Percentiles rank a stretch among this genome's conserved stretches.
Conservation (phyloP, 2,797 vertebrate species). For the Sebastolobus alascanus region DNA sequence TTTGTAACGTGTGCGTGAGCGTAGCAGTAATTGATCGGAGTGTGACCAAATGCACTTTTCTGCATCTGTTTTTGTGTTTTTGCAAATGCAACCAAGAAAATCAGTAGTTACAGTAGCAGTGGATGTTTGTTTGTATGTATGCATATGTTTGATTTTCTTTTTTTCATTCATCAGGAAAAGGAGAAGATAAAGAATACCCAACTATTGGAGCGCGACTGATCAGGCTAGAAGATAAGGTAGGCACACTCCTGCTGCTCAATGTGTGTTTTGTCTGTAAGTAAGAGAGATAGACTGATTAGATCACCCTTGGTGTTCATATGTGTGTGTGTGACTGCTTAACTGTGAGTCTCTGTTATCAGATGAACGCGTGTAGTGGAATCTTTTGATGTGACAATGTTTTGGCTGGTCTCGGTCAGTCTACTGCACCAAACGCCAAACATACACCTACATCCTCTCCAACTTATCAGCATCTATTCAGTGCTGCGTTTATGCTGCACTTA, state of each 20-base stretch:
- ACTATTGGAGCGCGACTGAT: conserved; percentile 92
- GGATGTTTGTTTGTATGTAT: not conserved
- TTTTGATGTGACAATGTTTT: conserved; percentile 47
- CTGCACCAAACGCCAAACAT: conserved; percentile 11
- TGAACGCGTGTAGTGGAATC: conserved; percentile 39
- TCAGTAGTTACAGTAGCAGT: not conserved
- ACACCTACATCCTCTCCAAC: conserved; percentile 4
- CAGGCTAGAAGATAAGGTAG: conserved; percentile 92
- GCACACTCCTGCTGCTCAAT: conserved; percentile 37
- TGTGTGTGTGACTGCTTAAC: not conserved
- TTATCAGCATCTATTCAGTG: conserved; percentile 8
- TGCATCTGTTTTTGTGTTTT: not conserved
- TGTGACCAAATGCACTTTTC: conserved; percentile 1
- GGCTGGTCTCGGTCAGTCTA: conserved; percentile 16
- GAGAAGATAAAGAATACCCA: conserved; percentile 91
- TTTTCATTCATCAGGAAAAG: conserved; percentile 85
- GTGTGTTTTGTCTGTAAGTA: conserved; percentile 44
- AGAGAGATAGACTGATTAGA: conserved; percentile 42
- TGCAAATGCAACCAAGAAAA: not conserved
- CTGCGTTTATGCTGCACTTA: not conserved
- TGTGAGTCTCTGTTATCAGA: conserved; percentile 49
- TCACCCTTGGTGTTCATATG: conserved; percentile 9
- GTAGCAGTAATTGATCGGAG: not conserved
- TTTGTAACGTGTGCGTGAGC: not conserved
- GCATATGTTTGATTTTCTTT: not conserved